Percentiles rank a stretch among this genome's conserved stretches.
Conservation (phyloP, 2,888 invertebrate genomes). For the Gerris lacustris region DNA sequence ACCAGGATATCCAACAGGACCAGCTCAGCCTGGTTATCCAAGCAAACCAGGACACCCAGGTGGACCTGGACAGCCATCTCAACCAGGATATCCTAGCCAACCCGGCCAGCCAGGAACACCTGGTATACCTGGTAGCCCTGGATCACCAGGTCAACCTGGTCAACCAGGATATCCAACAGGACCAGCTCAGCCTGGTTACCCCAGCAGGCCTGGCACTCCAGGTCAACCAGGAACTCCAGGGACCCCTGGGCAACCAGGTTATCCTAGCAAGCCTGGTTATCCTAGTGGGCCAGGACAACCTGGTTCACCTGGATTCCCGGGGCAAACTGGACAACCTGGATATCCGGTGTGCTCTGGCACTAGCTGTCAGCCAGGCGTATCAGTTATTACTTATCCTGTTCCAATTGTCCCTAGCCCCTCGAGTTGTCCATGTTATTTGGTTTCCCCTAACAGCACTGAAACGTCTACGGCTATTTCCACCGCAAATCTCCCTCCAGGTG, state of each 20-base stretch:
- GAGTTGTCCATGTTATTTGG: slow-evolving; percentile 51
- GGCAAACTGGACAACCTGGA: slow-evolving; percentile 7
- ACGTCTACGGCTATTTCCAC: slow-evolving; percentile 33
- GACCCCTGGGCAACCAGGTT: slow-evolving; percentile 22
- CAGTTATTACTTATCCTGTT: slow-evolving; percentile 47
- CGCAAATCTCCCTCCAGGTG: slow-evolving; percentile 40
- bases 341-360: neutral
- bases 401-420: slow-evolving; percentile 50
- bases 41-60: slow-evolving; percentile 13
- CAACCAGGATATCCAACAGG: slow-evolving; percentile 27
- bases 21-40: slow-evolving; percentile 21
- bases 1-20: slow-evolving; percentile 30
- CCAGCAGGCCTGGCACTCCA: slow-evolving; percentile 17
- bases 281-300: slow-evolving; percentile 25
- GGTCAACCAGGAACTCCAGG: slow-evolving; percentile 17
- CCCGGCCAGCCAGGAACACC: slow-evolving; percentile 22
- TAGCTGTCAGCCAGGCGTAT: slow-evolving; percentile 30
- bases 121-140: slow-evolving; percentile 35
- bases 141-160: slow-evolving; percentile 31
- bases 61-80: slow-evolving; percentile 17
- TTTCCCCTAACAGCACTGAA: slow-evolving; percentile 40
- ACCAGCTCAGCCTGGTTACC: slow-evolving; percentile 20
- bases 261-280: slow-evolving; percentile 26
- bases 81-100: slow-evolving; percentile 20
- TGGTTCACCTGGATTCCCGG: slow-evolving; percentile 24